phyloP scores from a whole-genome alignment of 2,888 invertebrate genomes.

The Chrysodeixis includens region DNA sequence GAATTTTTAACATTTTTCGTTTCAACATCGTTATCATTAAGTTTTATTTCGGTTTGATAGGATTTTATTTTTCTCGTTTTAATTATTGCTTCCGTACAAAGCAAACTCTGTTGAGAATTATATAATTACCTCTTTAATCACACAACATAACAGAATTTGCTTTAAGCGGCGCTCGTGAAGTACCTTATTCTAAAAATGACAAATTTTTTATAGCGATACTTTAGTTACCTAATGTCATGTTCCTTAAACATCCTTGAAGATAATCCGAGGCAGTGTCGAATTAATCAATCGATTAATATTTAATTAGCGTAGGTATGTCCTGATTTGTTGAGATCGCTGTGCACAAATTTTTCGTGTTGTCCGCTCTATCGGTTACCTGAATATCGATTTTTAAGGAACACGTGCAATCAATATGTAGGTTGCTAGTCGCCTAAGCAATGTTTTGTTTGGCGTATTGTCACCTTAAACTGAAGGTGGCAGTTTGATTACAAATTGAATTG shows the following conservation, averaged over 20 bases:
- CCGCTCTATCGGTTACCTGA: slow-evolving; percentile 32
- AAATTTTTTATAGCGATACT: slow-evolving; percentile 44
- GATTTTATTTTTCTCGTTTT: slow-evolving; percentile 68
- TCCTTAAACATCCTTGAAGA: slow-evolving; percentile 43
- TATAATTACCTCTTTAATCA: slow-evolving; percentile 34
- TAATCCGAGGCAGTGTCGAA: slow-evolving; percentile 24
- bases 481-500: slow-evolving; percentile 61
- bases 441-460: slow-evolving; percentile 36
- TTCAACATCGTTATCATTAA: slow-evolving; percentile 72
- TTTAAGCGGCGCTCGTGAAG: slow-evolving; percentile 55
- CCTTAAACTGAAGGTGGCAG: slow-evolving; percentile 33
- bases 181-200: slow-evolving; percentile 54
- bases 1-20: slow-evolving; percentile 73
- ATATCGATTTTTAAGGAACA: slow-evolving; percentile 53
- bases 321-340: slow-evolving; percentile 19
- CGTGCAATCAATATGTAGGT: slow-evolving; percentile 27
- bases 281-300: slow-evolving; percentile 30
- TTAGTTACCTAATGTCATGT: slow-evolving; percentile 52
- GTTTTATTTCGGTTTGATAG: slow-evolving; percentile 74
- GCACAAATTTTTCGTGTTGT: slow-evolving; percentile 16
- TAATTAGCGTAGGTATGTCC: slow-evolving; percentile 10
- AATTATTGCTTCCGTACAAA: slow-evolving; percentile 56
- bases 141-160: slow-evolving; percentile 49
- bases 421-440: slow-evolving; percentile 29
- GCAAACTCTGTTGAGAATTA: slow-evolving; percentile 57